Percentiles rank a stretch among this genome's conserved stretches.
These are phyloP conservation scores for Dendrophyllia cribrosa DNA, from an alignment of 64 coral and sea anemone genomes.

Conservation along the genomic window DNA sequence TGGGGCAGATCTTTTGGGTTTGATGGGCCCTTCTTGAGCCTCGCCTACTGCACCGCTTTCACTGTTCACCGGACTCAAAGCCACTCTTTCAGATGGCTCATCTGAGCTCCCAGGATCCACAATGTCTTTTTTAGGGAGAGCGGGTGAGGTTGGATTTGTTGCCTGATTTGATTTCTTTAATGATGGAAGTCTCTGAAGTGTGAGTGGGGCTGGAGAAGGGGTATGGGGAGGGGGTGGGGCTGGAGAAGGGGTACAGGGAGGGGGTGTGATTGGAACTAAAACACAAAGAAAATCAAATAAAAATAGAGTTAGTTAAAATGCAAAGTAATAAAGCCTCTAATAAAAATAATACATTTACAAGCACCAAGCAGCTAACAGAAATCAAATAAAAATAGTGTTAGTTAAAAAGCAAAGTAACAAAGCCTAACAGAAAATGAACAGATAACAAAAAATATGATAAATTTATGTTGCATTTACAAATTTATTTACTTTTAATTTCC, in stretches of 20 bases:
- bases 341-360: neutral
- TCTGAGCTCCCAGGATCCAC: neutral
- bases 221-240: neutral
- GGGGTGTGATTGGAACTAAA: constrained; percentile 39
- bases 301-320: constrained; percentile 7
- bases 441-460: too few species aligned
- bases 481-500: too few species aligned
- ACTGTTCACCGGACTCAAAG: constrained; percentile 10
- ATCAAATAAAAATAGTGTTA: neutral
- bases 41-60: neutral
- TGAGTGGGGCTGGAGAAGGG: too few species aligned
- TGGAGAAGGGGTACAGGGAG: neutral
- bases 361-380: neutral
- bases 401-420: too few species aligned
- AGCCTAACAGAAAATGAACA: too few species aligned
- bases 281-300: constrained; percentile 26
- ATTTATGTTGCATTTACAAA: too few species aligned
- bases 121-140: neutral
- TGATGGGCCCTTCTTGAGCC: constrained; percentile 7
- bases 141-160: constrained; percentile 17
- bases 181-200: neutral
- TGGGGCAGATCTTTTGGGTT: constrained; percentile 66
- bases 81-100: neutral
- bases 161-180: constrained; percentile 13
- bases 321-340: neutral